Base-by-base conservation (phyloP, 2,888 invertebrate species). In the Cepaea hortensis region DNA sequence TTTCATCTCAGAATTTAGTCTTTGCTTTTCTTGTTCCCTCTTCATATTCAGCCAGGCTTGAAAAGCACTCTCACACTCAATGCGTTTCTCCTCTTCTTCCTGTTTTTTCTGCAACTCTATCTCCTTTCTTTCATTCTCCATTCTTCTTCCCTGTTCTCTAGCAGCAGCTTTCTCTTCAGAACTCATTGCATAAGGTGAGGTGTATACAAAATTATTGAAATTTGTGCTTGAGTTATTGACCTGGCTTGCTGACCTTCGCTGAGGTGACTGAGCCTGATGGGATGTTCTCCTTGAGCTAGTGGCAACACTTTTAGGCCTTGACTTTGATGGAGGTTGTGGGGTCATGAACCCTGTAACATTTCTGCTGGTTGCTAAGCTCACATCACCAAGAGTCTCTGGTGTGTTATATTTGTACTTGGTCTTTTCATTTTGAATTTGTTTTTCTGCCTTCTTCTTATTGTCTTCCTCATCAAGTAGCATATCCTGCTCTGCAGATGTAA, bases 131-230 rank as follows among this genome's bases (percentile, higher is more conserved):
- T 90, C 88, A 77, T 90, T 90, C 85, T 92, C 92, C 18, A 61
- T 79, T 23, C 72, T 70, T 76, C 79, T 77, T n/a, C 90, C 90
- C 80, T 90, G 87, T 76, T 92, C 88, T 81, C 90, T 88, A 79
- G 89, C 87, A 23, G 88, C 81, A 73, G 92, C 88, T 85, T 92
- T 92, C 82, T 93, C 90, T 55, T 92, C 88, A 0, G 90, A 89
- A 3, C 92, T 90, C 89, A 93, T 87, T 50, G 91, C 94, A 89
- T 94, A 94, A 4, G 93, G 93, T 13, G 93, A 93, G 79, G 85
- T 89, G 87, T 94, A 93, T 79, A 86, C 81, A 88, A 91, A 92
- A 83, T 90, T 88, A 46, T 89, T 87, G 48, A 90, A 87, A 18
- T 85, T 81, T 15, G 89, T 85, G 62, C 83, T n/a, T 6, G 86